These are phyloP conservation scores for Rhagoletis zephyria DNA, from an alignment of 1,140 invertebrate species.

Conservation along the genomic window DNA sequence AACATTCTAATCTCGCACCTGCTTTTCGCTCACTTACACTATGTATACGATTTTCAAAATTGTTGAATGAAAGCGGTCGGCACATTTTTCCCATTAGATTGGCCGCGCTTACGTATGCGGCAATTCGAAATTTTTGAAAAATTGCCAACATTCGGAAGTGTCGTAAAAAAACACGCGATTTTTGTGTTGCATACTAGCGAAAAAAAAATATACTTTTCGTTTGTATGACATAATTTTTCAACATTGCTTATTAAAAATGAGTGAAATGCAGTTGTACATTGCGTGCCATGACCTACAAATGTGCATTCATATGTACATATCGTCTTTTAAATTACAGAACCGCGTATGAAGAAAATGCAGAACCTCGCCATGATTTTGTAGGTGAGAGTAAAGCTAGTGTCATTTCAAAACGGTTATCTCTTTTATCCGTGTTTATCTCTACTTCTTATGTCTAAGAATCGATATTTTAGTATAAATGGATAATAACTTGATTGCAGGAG, in stretches of 20 bases:
- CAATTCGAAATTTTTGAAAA: conserved; percentile 8
- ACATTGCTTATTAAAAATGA: background rate
- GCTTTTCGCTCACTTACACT: background rate
- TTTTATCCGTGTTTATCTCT: too few species aligned
- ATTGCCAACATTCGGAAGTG: conserved; percentile 22
- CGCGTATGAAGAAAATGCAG: too few species aligned
- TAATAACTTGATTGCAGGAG: too few species aligned
- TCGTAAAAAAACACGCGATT: conserved; percentile 40
- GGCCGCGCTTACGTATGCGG: background rate
- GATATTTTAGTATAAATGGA: too few species aligned
- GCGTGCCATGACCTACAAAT: background rate
- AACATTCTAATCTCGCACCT: background rate
- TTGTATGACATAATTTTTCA: conserved; percentile 22
- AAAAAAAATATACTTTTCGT: background rate
- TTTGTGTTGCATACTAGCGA: background rate
- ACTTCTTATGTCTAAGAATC: too few species aligned
- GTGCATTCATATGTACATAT: background rate
- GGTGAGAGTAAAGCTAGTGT: too few species aligned
- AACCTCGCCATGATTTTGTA: too few species aligned
- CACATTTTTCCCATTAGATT: background rate
- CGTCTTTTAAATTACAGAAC: too few species aligned
- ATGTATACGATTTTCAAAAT: background rate
- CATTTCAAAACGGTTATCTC: too few species aligned
- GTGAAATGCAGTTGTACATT: background rate
- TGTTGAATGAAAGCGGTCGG: background rate